Evolutionary conservation across 2,797 vertebrate species (phyloP), one percentile per base, ranked within the genome.

Genomic region (Protonibea diacanthus): DNA sequence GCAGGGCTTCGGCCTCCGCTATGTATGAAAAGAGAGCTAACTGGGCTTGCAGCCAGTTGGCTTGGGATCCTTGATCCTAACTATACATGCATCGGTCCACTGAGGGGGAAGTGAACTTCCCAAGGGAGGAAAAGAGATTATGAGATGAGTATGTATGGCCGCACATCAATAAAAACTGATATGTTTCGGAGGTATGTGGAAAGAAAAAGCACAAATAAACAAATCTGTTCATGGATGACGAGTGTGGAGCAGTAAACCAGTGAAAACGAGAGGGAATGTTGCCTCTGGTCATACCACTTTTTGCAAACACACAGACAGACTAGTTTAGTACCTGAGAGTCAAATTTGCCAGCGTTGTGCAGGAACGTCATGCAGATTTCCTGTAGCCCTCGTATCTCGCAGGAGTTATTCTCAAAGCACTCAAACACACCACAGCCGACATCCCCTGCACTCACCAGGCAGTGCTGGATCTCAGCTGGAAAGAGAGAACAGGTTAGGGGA

Each of bases 361-460:
- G 96, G 93, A 99, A 99, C 14, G 96, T 98, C 97, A 99, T 97
- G 94, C 98, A 99, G 95, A 99, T 99, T 93, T 98, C 97, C 86
- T 99, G 98, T 72, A 99, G 96, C 85, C 98, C 98, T 82, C 96
- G 97, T 90, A 99, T 99, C 95, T 99, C 98, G 38, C 98, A 99
- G 65, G 98, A 99, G 95, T 99, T 99, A 95, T 99, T 99, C 95
- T 99, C 98, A 86, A 99, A 99, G 93, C 98, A 99, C 80, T 99
- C 98, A 84, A 99, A 99, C 90, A 99, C 97, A 61, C 98, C 97
- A 23, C 98, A 99, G 73, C 98, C 98, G 89, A 99, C 98, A 83
- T 99, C 98, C 18, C 98, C 98, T 55, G 98, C 97, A n/a, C 93
- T 98, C 87, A 99, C 97, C 91, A 99, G 94, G 92, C 98, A 99